Evolutionary conservation across 2,888 invertebrate species (phyloP), one percentile per base, ranked within the genome.

Genomic region (Drosophila mimetica): DNA sequence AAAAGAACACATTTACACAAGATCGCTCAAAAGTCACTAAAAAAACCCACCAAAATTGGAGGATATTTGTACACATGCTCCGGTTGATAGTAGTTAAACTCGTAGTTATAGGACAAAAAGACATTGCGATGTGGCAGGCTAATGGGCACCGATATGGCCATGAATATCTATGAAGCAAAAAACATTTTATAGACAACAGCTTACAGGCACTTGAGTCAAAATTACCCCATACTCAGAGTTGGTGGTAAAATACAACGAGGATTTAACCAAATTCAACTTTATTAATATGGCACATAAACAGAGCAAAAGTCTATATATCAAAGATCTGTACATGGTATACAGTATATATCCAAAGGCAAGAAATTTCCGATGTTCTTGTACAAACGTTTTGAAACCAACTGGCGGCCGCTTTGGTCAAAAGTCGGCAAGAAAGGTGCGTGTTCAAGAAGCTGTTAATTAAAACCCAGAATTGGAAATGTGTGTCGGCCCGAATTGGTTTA

Each of bases 31-130:
- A 67, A 58, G 20, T 1, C 11, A 1, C 2, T 3, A 5, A 0
- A 4, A 4, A 3, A 1, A 67, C 88, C 76, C 70, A 90, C 90
- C 64, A 88, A 76, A 65, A 83, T 77, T 5, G 89, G 88, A 8
- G 90, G 90, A 88, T 59, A 75, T 54, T 79, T 88, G 60, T 82
- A 82, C 8, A 82, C 76, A 74, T 71, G 95, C 94, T 90, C 92
- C 2, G 95, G 94, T 0, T 94, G 91, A 71, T 91, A 91, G 90
- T 95, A 96, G 87, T 94, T 94, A 0, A 94, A 94, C 85, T 96
- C 96, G 79, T 96, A 95, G 91, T 95, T 96, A 89, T 95, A 95
- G 0, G 96, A 95, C 16, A 96, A 90, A 79, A 95, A 95, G 9
- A 95, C 94, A 84, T 95, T 95, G 69, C 94, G 94, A 77, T 94